Evolutionary conservation across 2,113 vertebrate genomes (phyloP).

Genomic region (Silurus meridionalis): DNA sequence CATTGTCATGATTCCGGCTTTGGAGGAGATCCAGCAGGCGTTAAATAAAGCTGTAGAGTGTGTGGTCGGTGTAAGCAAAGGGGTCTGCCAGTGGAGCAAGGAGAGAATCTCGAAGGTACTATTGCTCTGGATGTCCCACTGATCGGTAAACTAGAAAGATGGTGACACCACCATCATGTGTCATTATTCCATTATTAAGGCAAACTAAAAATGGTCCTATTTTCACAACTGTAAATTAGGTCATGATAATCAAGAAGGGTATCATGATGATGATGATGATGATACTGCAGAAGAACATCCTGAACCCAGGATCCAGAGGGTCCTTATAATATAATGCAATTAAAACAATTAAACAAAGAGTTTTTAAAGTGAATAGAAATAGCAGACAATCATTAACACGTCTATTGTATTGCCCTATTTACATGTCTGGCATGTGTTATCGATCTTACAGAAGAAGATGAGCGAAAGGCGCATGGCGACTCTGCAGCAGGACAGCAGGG

Average conservation of each 20-base stretch:
- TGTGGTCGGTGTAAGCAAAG: constrained; percentile 83
- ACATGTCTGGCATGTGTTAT: constrained; percentile 21
- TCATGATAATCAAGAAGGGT: neutral
- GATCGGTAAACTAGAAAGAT: neutral
- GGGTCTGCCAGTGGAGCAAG: constrained; percentile 86
- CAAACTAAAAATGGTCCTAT: neutral
- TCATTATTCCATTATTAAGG: neutral
- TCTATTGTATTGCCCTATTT: neutral
- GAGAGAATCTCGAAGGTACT: constrained; percentile 83
- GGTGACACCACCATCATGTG: too few species aligned
- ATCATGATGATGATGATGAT: neutral
- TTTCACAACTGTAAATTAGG: neutral
- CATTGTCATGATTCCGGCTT: constrained; percentile 78
- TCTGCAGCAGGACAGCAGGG: constrained; percentile 66
- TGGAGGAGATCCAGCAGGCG: constrained; percentile 86
- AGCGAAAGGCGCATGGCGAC: constrained; percentile 74
- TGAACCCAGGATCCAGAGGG: neutral
- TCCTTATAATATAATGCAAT: neutral
- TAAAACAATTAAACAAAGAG: neutral
- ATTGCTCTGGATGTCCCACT: neutral
- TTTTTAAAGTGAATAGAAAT: neutral
- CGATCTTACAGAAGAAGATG: constrained; percentile 72
- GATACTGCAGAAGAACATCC: neutral
- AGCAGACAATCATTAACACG: neutral
- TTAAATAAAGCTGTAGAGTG: constrained; percentile 82